phyloP scores from a whole-genome alignment of 2,888 invertebrate genomes.

The Bursaphelenchus okinawaensis region DNA sequence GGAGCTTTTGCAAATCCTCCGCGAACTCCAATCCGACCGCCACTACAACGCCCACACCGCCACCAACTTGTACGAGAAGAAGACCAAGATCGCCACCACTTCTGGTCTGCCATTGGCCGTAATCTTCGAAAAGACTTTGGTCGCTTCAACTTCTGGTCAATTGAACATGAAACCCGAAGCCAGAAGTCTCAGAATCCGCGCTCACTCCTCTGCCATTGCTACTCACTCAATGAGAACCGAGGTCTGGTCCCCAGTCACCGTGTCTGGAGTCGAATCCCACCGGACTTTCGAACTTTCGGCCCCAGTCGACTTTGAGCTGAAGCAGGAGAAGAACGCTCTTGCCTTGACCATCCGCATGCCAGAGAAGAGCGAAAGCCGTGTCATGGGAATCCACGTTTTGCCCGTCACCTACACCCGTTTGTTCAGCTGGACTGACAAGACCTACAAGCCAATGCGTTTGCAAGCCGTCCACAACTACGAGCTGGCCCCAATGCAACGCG shows the following conservation, averaged over 20 bases:
- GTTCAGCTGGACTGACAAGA: constrained; percentile 3
- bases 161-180: background rate
- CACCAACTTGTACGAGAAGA: constrained; percentile 21
- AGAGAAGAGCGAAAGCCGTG: constrained; percentile 21
- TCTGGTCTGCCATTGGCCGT: constrained; percentile 32
- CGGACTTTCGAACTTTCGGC: constrained; percentile 26
- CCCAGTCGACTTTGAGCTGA: constrained; percentile 23
- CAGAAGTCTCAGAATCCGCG: constrained; percentile 19
- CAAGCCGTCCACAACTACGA: constrained; percentile 20
- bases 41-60: constrained; percentile 6
- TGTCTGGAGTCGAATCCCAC: constrained; percentile 23
- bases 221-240: constrained; percentile 28
- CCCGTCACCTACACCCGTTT: constrained; percentile 30
- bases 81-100: constrained; percentile 16
- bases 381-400: constrained; percentile 35
- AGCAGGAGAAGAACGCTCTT: constrained; percentile 20
- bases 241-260: constrained; percentile 27
- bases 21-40: constrained; percentile 1
- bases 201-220: constrained; percentile 31
- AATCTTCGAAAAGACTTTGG: constrained; percentile 8
- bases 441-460: constrained; percentile 13
- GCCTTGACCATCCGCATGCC: constrained; percentile 1
- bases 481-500: constrained; percentile 23
- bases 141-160: constrained; percentile 22
- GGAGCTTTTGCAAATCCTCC: background rate